Evolutionary conservation across 1,140 invertebrate genomes (phyloP), one percentile per base, ranked within the genome.

Genomic region (Lucilia cuprina): DNA sequence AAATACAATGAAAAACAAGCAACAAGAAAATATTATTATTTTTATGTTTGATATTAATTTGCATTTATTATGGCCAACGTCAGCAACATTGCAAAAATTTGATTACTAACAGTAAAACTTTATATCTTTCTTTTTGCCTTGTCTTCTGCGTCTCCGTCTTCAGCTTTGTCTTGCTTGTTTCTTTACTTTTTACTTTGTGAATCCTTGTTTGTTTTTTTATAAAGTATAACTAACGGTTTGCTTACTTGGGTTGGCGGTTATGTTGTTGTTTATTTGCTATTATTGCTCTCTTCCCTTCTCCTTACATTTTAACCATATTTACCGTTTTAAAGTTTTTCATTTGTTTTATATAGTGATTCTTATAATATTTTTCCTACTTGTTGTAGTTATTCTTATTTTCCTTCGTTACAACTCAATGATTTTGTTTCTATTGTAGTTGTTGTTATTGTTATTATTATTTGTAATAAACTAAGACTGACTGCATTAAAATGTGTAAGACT

Each of bases 101-200:
- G 85, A 89, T 89, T 89, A 88, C 83, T 83, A 82, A 82, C 88
- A 88, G 25, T 89, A 89, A 89, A 89, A 88, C 86, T 89, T 88
- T 87, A 87, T 87, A 89, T 87, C 85, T 88, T 86, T 70, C 19
- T 70, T 87, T 55, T 55, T 30, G 25, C 25, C 25, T 3, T 30
- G 25, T 30, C 25, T 30, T 30, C 25, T 30, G 3, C 1, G 25
- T 12, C 50, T n/a, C 9, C 13, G 50, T 55, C 17, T 55, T 55
- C 2, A 55, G 17, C 12, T 55, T 55, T 12, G 50, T 55, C 41
- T 41, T 41, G 17, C 17, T 55, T 0, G 12, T 55, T 55, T 55
- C 50, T 17, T 12, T 55, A 55, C 50, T 55, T 55, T n/a, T 49
- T 30, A 30, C 25, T 30, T 30, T 12, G 49, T 55, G 50, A 17